Base-by-base conservation (phyloP, 2,888 invertebrate species). In the Andrena fulva region DNA sequence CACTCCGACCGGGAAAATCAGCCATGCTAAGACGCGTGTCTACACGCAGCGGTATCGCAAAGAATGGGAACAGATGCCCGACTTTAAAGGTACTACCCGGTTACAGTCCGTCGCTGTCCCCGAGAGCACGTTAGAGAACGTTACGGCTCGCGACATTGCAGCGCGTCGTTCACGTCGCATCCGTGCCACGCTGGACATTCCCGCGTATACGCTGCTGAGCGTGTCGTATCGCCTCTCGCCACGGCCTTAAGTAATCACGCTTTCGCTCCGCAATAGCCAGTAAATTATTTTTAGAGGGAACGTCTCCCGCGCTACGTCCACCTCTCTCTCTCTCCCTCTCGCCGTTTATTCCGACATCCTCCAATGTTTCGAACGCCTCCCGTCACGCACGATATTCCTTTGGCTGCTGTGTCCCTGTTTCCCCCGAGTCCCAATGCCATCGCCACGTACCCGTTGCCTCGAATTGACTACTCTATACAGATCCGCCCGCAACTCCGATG, bases 61-160 rank as follows among this genome's bases (percentile, higher is more conserved):
- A 86, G 95, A 95, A 84, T 95, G 95, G 95, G 95, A 95, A 90
- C 93, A 94, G 85, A 95, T 95, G 95, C 94, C 95, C 0, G 95
- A 95, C 92, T 95, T 95, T 91, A 95, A 95, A 94, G 95, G 95
- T 95, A 93, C 81, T 27, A 68, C n/a, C 35, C 33, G 10, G 67
- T 71, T 67, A 71, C 67, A 62, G 27, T 29, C 62, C n/a, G 50
- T 63, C 29, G 35, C 35, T 48, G 48, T 24, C n/a, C 42, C 24
- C 27, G n/a, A 54, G 60, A 66, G 8, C 67, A 56, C 20, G 8
- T 0, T 12, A 62, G 16, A n/a, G 16, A 20, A 66, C n/a, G 27
- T 24, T 48, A 31, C 12, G 71, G 20, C 35, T 10, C 29, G 42
- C n/a, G 50, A n/a, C 31, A 27, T 27, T 42, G 7, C 35, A 31